Evolutionary conservation across 2,888 invertebrate genomes (phyloP).

Genomic region (Lepas anatifera): DNA sequence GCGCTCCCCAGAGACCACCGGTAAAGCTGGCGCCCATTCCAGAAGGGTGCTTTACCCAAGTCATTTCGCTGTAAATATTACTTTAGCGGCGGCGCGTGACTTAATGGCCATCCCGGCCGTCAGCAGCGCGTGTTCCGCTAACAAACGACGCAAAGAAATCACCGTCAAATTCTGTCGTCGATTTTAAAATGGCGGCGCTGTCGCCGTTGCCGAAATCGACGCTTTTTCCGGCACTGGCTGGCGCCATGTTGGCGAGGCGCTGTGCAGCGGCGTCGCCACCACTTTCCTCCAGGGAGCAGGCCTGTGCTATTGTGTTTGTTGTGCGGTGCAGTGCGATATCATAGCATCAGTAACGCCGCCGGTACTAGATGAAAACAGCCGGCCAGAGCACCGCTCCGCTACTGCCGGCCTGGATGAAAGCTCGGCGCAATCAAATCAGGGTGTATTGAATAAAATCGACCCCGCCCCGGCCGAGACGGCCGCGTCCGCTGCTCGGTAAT

Average conservation of each 20-base stretch:
- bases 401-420: background rate
- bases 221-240: background rate
- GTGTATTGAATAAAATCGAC: conserved; percentile 4
- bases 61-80: conserved; percentile 10
- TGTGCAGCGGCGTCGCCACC: background rate
- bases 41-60: background rate
- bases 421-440: background rate
- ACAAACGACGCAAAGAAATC: background rate
- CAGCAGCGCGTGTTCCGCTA: background rate
- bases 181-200: background rate
- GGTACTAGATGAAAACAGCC: too few species aligned
- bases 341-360: too few species aligned
- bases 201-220: background rate
- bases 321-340: too few species aligned
- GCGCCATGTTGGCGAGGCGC: background rate
- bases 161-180: background rate
- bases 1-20: background rate
- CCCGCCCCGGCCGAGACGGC: background rate
- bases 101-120: background rate
- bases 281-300: too few species aligned
- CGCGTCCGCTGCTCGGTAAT: background rate
- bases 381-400: background rate
- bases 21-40: background rate
- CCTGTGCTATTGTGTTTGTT: too few species aligned
- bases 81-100: background rate